Conservation (phyloP, 2,888 invertebrate genomes). For the Tenthredo distinguenda region DNA sequence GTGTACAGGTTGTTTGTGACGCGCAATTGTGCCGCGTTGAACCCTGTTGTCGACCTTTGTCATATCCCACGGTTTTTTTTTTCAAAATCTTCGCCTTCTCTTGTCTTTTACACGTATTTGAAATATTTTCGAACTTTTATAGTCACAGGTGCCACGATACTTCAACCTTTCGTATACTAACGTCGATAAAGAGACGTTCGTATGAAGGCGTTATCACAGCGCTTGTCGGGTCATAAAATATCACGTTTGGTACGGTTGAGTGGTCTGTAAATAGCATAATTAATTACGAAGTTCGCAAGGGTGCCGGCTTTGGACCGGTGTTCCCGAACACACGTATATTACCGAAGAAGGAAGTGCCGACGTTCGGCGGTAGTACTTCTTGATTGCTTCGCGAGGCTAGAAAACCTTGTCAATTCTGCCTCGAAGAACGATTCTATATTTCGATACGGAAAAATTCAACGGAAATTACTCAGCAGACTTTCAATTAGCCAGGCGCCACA, state of each 20-base stretch:
- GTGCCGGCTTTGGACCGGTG: not conserved
- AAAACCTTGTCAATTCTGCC: not conserved
- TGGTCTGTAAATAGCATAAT: slow-evolving; percentile 38
- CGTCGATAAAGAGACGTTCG: not conserved
- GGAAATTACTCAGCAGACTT: slow-evolving; percentile 6
- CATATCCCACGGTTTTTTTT: not conserved
- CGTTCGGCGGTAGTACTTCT: not conserved
- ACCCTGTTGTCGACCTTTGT: not conserved
- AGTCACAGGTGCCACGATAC: not conserved
- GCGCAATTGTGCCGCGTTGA: slow-evolving; percentile 17
- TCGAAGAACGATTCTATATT: not conserved
- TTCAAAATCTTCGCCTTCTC: not conserved
- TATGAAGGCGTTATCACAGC: not conserved
- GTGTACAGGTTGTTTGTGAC: slow-evolving; percentile 13
- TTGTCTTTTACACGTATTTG: not conserved
- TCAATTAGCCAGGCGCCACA: not conserved
- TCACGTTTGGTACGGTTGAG: slow-evolving; percentile 29
- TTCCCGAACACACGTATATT: not conserved
- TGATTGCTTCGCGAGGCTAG: not conserved
- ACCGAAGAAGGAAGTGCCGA: not conserved
- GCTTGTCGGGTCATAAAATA: slow-evolving; percentile 35
- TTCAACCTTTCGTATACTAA: not conserved
- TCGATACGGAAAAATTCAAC: slow-evolving; percentile 24
- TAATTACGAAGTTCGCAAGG: slow-evolving; percentile 31
- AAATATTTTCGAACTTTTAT: not conserved